These are phyloP conservation scores for Cherax quadricarinatus DNA, from an alignment of 1,140 invertebrate species.

Conservation along the genomic window DNA sequence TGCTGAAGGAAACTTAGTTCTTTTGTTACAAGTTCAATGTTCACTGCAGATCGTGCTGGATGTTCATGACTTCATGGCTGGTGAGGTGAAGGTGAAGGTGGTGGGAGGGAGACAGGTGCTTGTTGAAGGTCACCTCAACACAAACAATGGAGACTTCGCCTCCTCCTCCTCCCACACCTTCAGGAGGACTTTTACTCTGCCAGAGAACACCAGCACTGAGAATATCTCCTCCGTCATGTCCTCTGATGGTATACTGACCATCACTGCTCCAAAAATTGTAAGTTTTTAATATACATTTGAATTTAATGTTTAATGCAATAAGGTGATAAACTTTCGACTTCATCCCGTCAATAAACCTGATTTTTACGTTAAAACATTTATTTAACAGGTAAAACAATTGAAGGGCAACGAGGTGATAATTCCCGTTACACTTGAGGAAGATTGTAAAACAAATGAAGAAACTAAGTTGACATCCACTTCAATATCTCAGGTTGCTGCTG, in stretches of 20 bases:
- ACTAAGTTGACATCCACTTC: neutral
- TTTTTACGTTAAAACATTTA: neutral
- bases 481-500: neutral
- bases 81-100: conserved; percentile 51
- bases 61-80: conserved; percentile 41
- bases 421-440: neutral
- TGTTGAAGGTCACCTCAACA: conserved; percentile 34
- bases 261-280: neutral
- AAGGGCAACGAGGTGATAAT: neutral
- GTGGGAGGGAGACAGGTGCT: conserved; percentile 37
- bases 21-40: too few species aligned
- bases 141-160: conserved; percentile 2
- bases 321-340: neutral
- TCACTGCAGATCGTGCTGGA: conserved; percentile 41
- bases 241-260: conserved; percentile 29
- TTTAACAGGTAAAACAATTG: neutral
- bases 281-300: neutral
- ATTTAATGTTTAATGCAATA: neutral
- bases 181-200: conserved; percentile 7
- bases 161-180: conserved; percentile 17
- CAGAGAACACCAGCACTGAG: neutral
- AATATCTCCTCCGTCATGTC: conserved; percentile 9
- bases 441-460: neutral
- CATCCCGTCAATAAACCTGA: neutral
- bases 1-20: too few species aligned